Percentiles rank a stretch among this genome's conserved stretches.
Evolutionary conservation across 1,140 invertebrate species (phyloP).

Genomic region (Bombus pyrosoma): DNA sequence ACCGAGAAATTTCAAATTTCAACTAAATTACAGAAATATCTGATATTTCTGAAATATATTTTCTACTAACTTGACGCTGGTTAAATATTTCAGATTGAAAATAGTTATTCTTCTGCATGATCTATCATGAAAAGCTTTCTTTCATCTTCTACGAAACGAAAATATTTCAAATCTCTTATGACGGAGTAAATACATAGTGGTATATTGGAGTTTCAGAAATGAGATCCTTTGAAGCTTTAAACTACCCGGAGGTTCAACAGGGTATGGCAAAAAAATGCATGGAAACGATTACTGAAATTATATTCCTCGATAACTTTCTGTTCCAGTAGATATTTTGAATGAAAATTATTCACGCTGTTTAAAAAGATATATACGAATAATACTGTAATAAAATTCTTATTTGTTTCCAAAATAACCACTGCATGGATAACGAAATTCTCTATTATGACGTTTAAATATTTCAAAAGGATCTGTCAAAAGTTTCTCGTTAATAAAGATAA

Average conservation of each 20-base stretch:
- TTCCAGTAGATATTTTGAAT: neutral
- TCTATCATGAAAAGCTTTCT: neutral
- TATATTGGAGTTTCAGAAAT: neutral
- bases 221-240: neutral
- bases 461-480: neutral
- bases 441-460: neutral
- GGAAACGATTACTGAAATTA: neutral
- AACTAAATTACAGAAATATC: no score
- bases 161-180: neutral
- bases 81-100: neutral
- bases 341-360: neutral
- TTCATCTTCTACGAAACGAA: neutral
- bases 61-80: no score
- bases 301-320: neutral
- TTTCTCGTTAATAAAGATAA: neutral
- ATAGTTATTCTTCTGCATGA: neutral
- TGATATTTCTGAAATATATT: neutral
- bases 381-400: neutral
- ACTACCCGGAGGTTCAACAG: neutral
- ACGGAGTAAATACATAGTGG: neutral
- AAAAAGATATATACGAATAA: neutral
- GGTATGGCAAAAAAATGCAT: neutral
- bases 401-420: neutral
- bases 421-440: neutral
- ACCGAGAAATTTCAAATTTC: no score